phyloP scores from a whole-genome alignment of 2,888 invertebrate species.

The Tridacna crocea region DNA sequence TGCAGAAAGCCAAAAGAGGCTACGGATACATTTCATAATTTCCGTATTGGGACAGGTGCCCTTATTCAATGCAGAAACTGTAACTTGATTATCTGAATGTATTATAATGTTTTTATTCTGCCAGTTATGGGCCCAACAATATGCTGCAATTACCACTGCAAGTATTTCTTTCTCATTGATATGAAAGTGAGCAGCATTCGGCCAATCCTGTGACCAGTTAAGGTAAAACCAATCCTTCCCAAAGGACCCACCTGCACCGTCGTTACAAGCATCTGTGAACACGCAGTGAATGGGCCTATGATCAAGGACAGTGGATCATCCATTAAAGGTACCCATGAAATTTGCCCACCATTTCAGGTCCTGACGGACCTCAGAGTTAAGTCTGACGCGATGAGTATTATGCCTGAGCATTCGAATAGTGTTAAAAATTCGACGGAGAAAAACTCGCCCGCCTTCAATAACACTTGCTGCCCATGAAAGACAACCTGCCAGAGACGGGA shows the following conservation, averaged over 20 bases:
- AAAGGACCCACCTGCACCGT: not conserved
- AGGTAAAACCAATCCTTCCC: not conserved
- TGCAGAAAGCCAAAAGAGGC: conserved; percentile 7
- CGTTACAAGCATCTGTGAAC: conserved; percentile 9
- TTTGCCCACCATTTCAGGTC: conserved; percentile 4
- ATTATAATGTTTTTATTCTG: not conserved
- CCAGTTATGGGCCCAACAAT: not conserved
- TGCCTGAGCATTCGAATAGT: not conserved
- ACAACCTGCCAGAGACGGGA: not conserved
- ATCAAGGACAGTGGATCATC: not conserved
- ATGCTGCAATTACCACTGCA: not conserved
- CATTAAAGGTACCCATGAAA: not conserved
- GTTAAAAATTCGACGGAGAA: conserved; percentile 8
- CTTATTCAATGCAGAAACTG: not conserved
- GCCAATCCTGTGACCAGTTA: not conserved
- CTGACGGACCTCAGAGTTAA: not conserved
- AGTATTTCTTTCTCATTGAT: not conserved
- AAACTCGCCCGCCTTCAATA: conserved; percentile 11
- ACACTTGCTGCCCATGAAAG: conserved; percentile 12
- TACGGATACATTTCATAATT: not conserved
- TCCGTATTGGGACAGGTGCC: not conserved
- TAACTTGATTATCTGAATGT: not conserved
- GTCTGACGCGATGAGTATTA: not conserved
- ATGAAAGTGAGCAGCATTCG: not conserved
- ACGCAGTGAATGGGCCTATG: not conserved